Evolutionary conservation across 92 coral and sea anemone genomes (phyloP), one percentile per base, ranked within the genome.

Genomic region (Micromussa lordhowensis): DNA sequence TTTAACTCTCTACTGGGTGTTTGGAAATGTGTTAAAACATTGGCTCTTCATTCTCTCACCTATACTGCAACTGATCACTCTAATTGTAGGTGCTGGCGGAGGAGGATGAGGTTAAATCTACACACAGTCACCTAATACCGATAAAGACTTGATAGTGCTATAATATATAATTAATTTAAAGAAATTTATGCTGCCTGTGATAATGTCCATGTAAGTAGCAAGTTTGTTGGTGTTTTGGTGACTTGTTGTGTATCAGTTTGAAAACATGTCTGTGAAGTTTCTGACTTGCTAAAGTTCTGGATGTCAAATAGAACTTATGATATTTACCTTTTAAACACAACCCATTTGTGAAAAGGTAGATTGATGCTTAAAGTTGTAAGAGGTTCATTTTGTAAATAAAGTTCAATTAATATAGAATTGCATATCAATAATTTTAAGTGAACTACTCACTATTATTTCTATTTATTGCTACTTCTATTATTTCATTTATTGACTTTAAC

Each of bases 101-200:
- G 98, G 98, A 1, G 98, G 96, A 85, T 95, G 98, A 95, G 98
- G 96, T 85, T 95, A 95, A 79, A 73, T 84, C 82, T 79, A 69
- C 95, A 93, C 94, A 87, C 90, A 87, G 72, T 70, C 78, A 24
- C 81, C 30, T 73, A 48, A 28, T 59, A 77, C 83, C 89, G 77
- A 59, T 21, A 0, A 2, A 36, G 77, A 38, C 78, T 73, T 73
- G 16, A 17, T 2, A 26, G 3, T 36, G 40, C 57, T 51, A 36
- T 19, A 44, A 26, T 36, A n/a, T 40, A 66, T 6, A 3, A 63
- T 5, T 28, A 29, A 21, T 30, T 44, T 24, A 80, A 51, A 58
- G 31, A 34, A 80, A 57, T 80, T 80, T 32, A 29, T 32, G 16
- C 63, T 38, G 22, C 64, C 24, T 48, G 36, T 53, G 15, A 51